These are phyloP conservation scores for Cephalopachus bancanus DNA, from an alignment of 2,797 vertebrate genomes.

Conservation along the genomic window DNA sequence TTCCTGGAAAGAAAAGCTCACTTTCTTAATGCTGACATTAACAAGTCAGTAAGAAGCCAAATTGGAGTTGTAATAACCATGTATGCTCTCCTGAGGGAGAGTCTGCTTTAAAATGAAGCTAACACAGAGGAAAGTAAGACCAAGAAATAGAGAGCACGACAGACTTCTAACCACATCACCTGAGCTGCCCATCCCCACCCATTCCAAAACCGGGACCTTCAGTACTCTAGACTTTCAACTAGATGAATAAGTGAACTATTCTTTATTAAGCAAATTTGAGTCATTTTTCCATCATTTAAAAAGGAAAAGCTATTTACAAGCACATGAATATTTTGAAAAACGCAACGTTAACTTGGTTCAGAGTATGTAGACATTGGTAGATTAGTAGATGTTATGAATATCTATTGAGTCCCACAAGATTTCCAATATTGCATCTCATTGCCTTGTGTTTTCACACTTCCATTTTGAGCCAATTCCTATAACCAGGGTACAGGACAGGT, in stretches of 20 bases:
- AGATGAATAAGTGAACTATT: neutral
- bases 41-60: neutral
- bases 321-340: neutral
- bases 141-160: neutral
- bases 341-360: neutral
- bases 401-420: neutral
- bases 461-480: neutral
- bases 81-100: neutral
- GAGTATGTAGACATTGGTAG: too few relatives aligned
- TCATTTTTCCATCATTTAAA: neutral
- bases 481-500: neutral
- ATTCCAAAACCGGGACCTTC: neutral
- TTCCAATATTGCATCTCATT: neutral
- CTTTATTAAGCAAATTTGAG: neutral
- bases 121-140: neutral
- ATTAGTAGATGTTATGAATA: too few relatives aligned
- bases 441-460: neutral
- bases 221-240: neutral
- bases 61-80: neutral
- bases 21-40: neutral
- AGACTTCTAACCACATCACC: neutral
- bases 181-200: neutral
- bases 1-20: neutral
- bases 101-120: neutral
- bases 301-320: neutral